A percentile compares a stretch with the other conserved stretches of the same genome.
Evolutionary conservation across 2,113 vertebrate species (phyloP).

Genomic region (Dromiciops gliroides): DNA sequence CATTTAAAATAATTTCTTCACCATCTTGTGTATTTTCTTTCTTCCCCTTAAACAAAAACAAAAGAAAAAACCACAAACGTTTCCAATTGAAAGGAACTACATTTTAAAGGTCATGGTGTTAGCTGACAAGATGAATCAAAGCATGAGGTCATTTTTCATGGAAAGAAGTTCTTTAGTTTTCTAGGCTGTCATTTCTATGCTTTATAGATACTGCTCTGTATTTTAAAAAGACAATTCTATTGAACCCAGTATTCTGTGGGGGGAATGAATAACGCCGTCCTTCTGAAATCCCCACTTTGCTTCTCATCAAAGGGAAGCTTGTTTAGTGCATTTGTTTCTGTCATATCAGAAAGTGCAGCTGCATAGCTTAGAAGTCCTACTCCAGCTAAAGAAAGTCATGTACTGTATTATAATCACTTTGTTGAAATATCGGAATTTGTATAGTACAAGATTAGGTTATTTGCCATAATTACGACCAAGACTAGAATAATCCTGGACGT

Average conservation of each 20-base stretch:
- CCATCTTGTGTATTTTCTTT: conserved; percentile 46
- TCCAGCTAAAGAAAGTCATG: neutral
- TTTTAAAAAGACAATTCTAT: conserved; percentile 61
- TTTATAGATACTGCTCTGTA: conserved; percentile 48
- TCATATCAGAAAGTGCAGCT: neutral
- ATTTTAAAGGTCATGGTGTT: conserved; percentile 73
- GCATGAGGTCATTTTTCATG: conserved; percentile 64
- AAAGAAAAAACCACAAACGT: neutral
- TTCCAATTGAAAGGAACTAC: conserved; percentile 39
- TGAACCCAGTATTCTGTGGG: neutral
- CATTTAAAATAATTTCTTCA: conserved; percentile 55
- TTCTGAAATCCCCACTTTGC: conserved; percentile 28
- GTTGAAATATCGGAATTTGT: conserved; percentile 54
- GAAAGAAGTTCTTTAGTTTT: conserved; percentile 29
- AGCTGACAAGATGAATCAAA: conserved; percentile 58
- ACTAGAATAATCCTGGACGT: conserved; percentile 60
- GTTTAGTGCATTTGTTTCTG: neutral
- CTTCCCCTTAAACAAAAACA: neutral
- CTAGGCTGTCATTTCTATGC: neutral
- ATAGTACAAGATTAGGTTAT: conserved; percentile 45
- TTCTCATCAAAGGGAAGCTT: conserved; percentile 32
- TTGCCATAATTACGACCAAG: conserved; percentile 66
- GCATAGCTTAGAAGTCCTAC: neutral
- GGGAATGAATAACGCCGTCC: neutral
- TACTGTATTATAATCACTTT: conserved; percentile 20